Evolutionary conservation across 2,797 vertebrate species (phyloP), one percentile per base, ranked within the genome.

Genomic region (Parotocinclus haroldoi): DNA sequence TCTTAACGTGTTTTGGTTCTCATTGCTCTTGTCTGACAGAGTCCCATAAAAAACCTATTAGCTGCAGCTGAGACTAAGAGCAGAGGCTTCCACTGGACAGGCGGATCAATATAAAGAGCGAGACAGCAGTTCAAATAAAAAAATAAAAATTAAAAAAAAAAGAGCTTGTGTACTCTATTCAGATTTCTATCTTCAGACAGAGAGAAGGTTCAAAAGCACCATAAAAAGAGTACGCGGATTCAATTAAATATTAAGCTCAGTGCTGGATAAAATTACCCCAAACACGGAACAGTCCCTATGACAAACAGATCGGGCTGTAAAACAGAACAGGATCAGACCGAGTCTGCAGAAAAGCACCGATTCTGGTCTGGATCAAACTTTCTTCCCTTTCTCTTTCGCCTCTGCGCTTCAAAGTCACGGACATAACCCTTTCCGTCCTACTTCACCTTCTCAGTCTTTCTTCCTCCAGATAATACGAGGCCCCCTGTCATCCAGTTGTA

Each of bases 1-100:
- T 27, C 27, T 27, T 27, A 27, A 45, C 72, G 76, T 60, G 57
- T 55, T 77, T 81, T 71, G 76, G 77, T 80, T 57, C 54, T 71
- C 75, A 71, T 62, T 76, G 79, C 75, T 83, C 74, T 79, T 78
- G 77, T 79, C 81, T 79, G 81, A 87, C 80, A 83, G 38, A 27
- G 72, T 68, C 82, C 79, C 80, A 84, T 88, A 85, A 88, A 89
- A 87, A 87, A 83, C 82, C 83, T 84, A 86, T 90, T 85, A 88
- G 82, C 79, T 74, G 75, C 84, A 84, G 77, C 80, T 46, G 46
- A 83, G 79, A 78, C 75, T 75, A 51, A 76, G 74, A 69, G 70
- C 74, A 71, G 75, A 78, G 71, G 63, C 62, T 76, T 51, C 77
- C 37, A 59, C 62, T 60, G 60, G 78, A 75, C 79, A 46, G 78